These are phyloP conservation scores for Falco concolor DNA, from an alignment of 2,797 vertebrate species.

Conservation along the genomic window DNA sequence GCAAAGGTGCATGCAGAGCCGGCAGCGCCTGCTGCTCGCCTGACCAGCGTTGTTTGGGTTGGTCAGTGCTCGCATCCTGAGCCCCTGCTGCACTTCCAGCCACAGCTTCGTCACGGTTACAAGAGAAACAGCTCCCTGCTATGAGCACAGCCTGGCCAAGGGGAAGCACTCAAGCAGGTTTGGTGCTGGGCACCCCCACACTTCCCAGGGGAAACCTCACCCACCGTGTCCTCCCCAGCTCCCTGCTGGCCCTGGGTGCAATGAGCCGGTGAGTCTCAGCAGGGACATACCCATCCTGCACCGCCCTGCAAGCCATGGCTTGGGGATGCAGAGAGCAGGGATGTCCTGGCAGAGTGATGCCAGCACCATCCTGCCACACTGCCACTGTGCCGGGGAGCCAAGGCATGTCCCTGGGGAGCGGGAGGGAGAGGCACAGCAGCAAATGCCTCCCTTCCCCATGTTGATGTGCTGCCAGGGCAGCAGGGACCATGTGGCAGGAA, in stretches of 20 bases:
- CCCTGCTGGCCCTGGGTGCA: background rate
- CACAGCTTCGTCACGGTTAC: background rate
- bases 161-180: background rate
- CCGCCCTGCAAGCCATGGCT: background rate
- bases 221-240: background rate
- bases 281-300: accelerated
- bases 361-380: background rate
- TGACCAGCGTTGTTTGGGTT: background rate
- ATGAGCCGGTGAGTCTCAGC: background rate
- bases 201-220: background rate
- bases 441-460: background rate
- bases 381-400: background rate
- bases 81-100: background rate
- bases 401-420: background rate
- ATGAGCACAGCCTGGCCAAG: accelerated
- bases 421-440: background rate
- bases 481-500: accelerated
- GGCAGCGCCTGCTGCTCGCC: background rate
- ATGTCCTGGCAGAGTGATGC: background rate
- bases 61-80: background rate
- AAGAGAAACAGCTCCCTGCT: background rate
- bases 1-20: background rate
- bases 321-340: accelerated
- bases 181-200: accelerated
- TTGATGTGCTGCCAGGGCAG: background rate